A percentile compares a stretch with the other conserved stretches of the same genome.
These are phyloP conservation scores for Actinia tenebrosa DNA, from an alignment of 64 coral and sea anemone species.

Conservation along the genomic window DNA sequence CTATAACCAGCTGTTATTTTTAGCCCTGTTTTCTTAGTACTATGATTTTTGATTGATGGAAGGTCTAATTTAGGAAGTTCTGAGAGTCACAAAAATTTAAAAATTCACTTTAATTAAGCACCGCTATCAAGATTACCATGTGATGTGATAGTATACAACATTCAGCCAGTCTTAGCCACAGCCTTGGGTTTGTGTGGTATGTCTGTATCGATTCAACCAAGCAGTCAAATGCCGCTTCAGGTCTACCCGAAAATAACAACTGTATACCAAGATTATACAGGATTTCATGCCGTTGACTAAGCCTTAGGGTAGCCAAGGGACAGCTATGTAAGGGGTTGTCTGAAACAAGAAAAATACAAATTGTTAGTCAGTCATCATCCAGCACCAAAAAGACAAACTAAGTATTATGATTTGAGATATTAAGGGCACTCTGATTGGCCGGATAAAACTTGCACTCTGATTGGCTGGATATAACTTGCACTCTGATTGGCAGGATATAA, in stretches of 20 bases:
- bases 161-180: conserved; percentile 93
- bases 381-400: neutral
- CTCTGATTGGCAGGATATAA: too few species aligned
- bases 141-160: conserved; percentile 92
- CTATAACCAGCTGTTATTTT: too few species aligned
- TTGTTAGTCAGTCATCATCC: neutral
- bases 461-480: too few species aligned
- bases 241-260: conserved; percentile 84
- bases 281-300: conserved; percentile 83
- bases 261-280: conserved; percentile 97
- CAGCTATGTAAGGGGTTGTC: conserved; percentile 61
- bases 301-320: conserved; percentile 56
- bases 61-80: too few species aligned
- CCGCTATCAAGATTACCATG: conserved; percentile 37
- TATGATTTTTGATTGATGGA: too few species aligned
- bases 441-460: too few species aligned
- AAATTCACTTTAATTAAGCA: too few species aligned
- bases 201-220: conserved; percentile 90
- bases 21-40: too few species aligned
- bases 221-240: conserved; percentile 88
- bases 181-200: conserved; percentile 90
- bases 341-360: conserved; percentile 8
- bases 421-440: too few species aligned
- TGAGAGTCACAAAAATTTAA: too few species aligned
- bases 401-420: too few species aligned